Base-by-base conservation (phyloP, 2,797 vertebrate species). In the Prionace glauca region DNA sequence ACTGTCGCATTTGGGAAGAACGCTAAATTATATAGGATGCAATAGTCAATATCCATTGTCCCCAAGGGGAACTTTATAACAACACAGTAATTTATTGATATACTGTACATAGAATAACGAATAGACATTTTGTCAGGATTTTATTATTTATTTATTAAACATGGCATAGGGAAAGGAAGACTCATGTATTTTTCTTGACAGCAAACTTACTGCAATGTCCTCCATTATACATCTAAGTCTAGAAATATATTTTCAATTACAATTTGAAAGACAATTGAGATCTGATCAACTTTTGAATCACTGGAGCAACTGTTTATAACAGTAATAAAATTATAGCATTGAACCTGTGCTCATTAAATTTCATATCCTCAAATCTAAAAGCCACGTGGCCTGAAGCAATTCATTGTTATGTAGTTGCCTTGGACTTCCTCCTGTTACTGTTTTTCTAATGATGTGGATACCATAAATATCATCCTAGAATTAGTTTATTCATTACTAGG, bases 111-210 rank as follows among this genome's bases (percentile, higher is more conserved):
- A 45, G 45, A 22, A 84, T 84, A 84, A 45, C 45, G n/a, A 36
- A 36, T 81, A 45, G 20, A 41, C 81, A 84, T 45, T 84, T 84
- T 41, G 45, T 84, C 41, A 45, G 81, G 8, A 84, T 45, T 84
- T n/a, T 77, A 77, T n/a, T 84, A 84, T 84, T 84, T 20, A 84
- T 84, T 84, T 84, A 84, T 84, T 84, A 45, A 84, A 84, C 36
- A 45, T 45, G 81, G 36, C 81, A 84, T 45, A 45, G 81, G 81
- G 81, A 84, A 45, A 36, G 81, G 81, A 45, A 45, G 36, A 41
- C 36, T 84, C 74, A 29, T 74, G 26, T 74, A 32, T 74, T 41
- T 36, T 84, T 41, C 3, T 20, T 41, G 79, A 5, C 36, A 41
- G 36, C 79, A 84, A 84, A 41, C 79, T 41, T 84, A 84, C 36